Evolutionary conservation across 92 coral and sea anemone species (phyloP).

Genomic region (Epizoanthus rinbou): DNA sequence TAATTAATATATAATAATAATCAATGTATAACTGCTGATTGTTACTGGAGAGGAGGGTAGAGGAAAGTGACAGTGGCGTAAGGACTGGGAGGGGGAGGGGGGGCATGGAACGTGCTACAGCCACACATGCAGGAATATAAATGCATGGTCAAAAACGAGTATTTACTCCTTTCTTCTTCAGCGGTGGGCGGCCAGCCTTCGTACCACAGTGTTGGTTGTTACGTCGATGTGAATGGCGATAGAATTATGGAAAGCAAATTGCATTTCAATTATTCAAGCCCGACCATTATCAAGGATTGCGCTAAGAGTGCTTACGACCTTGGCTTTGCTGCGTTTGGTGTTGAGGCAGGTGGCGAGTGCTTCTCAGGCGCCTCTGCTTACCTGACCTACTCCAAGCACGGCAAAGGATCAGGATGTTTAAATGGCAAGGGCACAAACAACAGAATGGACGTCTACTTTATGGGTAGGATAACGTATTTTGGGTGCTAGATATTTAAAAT

Average conservation of each 20-base stretch:
- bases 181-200: too few relatives aligned
- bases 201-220: neutral
- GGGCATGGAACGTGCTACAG: too few relatives aligned
- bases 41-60: too few relatives aligned
- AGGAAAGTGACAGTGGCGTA: too few relatives aligned
- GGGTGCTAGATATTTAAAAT: neutral
- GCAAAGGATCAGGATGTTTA: neutral
- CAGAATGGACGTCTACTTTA: neutral
- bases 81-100: too few relatives aligned
- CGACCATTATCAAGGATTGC: neutral
- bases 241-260: neutral
- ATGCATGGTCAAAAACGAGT: too few relatives aligned
- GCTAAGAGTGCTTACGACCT: conserved; percentile 15
- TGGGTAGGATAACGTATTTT: too few relatives aligned
- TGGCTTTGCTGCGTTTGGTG: conserved; percentile 33
- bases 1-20: too few relatives aligned
- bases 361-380: conserved; percentile 18
- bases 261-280: neutral
- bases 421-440: neutral
- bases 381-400: neutral
- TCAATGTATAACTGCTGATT: too few relatives aligned
- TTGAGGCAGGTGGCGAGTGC: conserved; percentile 44
- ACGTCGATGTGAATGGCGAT: neutral
- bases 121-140: too few relatives aligned
- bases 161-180: too few relatives aligned